Base-by-base conservation (phyloP, 2,888 invertebrate genomes). In the Neoaliturus tenellus region DNA sequence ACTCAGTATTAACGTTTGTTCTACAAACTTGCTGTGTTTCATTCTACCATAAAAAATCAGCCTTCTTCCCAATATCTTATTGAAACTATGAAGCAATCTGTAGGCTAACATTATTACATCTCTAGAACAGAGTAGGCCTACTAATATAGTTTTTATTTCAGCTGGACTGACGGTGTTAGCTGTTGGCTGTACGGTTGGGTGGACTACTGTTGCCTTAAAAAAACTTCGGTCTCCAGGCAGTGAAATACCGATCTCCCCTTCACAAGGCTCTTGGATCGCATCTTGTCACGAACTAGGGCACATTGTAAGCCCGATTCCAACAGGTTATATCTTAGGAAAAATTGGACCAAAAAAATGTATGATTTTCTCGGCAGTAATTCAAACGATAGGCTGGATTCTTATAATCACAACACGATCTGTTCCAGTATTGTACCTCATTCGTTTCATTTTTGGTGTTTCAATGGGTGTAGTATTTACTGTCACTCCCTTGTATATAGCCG, bases 391-490 rank as follows among this genome's bases (percentile, higher is more conserved):
- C 0, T 87, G 87, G 87, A 80, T 85, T 6, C 69, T 87, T 2
- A 85, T 86, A 8, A 55, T 84, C 41, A 39, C 51, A 8, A 85
- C 81, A n/a, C 67, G 82, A 23, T 82, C 86, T 31, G 82, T 85
- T 31, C 41, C 55, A 8, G 35, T 86, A 1, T 75, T 87, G 17
- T 87, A 86, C 39, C 20, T 62, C 1, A 84, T 85, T 14, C 75
- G 87, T 10, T 85, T 87, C 31, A 69, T 87, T 5, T 87, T 87
- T 81, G 87, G 87, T 5, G 39, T 87, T 12, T 84, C 85, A 10
- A 86, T 87, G 85, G 87, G 87, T 1, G 84, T 86, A 25, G 86
- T 85, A 5, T 87, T 87, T 41, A 86, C 86, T 5, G 85, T 85
- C 1, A 85, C 85, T 0, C 86, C 87, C 10, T 69, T 87, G 33